Conservation (phyloP, 23 tunicate genomes). For the Halocynthia roretzi region DNA sequence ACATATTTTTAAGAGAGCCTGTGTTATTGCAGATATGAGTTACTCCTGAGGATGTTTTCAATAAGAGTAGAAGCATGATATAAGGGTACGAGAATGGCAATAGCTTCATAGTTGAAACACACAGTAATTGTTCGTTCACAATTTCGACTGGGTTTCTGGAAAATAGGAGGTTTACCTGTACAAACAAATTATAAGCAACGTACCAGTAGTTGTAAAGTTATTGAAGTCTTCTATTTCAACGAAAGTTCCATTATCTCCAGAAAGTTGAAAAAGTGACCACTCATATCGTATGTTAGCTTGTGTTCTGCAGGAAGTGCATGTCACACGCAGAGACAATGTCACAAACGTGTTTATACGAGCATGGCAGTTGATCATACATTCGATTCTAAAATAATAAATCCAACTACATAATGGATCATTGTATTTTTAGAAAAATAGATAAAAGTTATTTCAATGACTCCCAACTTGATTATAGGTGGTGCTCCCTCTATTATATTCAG, state of each 20-base stretch:
- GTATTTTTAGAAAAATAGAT: too few species aligned
- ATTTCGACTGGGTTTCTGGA: neutral
- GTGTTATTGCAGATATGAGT: too few species aligned
- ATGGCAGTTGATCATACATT: constrained; percentile 45
- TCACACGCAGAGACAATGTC: constrained; percentile 21
- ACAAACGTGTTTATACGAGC: constrained; percentile 39
- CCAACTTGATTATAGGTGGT: constrained; percentile 40
- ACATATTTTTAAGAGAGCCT: too few species aligned
- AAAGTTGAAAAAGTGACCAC: constrained; percentile 32
- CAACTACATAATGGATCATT: neutral
- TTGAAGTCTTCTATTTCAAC: constrained; percentile 24
- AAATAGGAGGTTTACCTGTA: neutral
- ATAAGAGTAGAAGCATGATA: too few species aligned
- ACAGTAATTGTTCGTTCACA: neutral
- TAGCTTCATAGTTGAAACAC: too few species aligned
- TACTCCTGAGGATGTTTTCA: too few species aligned
- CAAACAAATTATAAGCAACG: neutral
- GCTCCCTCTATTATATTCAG: constrained; percentile 27
- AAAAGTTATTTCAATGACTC: neutral
- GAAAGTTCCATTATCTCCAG: neutral
- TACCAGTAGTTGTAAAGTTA: constrained; percentile 38
- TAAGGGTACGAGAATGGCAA: too few species aligned
- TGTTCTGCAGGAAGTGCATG: neutral
- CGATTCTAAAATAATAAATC: constrained; percentile 34
- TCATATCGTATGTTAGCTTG: constrained; percentile 16